Evolutionary conservation across 2,797 vertebrate species (phyloP), one percentile per base, ranked within the genome.

Genomic region (Melanotaenia parkinsoni): DNA sequence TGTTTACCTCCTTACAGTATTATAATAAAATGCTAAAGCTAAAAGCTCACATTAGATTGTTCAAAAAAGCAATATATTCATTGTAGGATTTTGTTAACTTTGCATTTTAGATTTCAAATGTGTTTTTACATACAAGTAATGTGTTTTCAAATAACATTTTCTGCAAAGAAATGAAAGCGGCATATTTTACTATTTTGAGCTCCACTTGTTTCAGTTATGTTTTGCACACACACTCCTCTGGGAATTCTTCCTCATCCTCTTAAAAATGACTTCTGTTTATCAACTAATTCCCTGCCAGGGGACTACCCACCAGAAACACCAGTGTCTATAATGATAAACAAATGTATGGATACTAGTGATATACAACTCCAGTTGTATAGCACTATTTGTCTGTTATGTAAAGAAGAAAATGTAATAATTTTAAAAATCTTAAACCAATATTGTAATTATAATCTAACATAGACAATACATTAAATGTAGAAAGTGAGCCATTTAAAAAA

Each of bases 251-350:
- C 45, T 82, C 76, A 82, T 80, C 47, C 67, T 79, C 72, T 79
- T 80, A 26, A 77, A 80, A 84, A 72, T 76, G 68, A 85, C 70
- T 73, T 63, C 76, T 79, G 40, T 76, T 70, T 81, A 47, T 68
- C 56, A 77, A 68, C 64, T 62, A 58, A 76, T 61, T 67, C 56
- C 63, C 59, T 43, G 68, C 38, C 37, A 37, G 59, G 33, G 37
- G 65, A 54, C 30, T 50, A 58, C 47, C 61, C 57, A 51, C 7
- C n/a, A 72, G 53, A 71, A 24, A 72, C 73, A 63, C 22, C n/a
- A 7, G 62, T 35, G 61, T 60, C 45, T 45, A 77, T 45, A 64
- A 68, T 18, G 32, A 8, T 58, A 58, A 74, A 76, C 63, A 65
- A 28, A 37, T 65, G 63, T 65, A 43, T 3, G 26, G 28, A 72